Base-by-base conservation (phyloP, 2,888 invertebrate genomes). In the Matsumyia berberina region DNA sequence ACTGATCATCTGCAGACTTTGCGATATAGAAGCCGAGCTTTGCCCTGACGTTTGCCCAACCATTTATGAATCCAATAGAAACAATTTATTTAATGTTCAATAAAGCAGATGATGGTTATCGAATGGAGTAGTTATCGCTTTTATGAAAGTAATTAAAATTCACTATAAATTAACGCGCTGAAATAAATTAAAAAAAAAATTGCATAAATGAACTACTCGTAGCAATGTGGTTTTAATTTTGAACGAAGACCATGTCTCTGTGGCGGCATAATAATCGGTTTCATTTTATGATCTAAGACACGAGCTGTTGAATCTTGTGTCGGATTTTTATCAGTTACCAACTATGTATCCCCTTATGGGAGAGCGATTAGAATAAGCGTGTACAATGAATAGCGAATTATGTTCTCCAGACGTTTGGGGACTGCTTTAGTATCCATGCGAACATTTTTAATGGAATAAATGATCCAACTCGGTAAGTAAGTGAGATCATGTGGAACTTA, bases 141-240 rank as follows among this genome's bases (percentile, higher is more conserved):
- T 57, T 46, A 69, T 69, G 57, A 46, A 3, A 12, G 69, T 24
- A 57, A 69, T 69, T 57, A 46, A 42, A 55, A 35, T 46, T 53
- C 67, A 12, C 24, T 29, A 12, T 53, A 29, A 39, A 29, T 5
- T 33, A 44, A n/a, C 44, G 42, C 31, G 57, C 33, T 33, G 55
- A 15, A 55, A 35, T 42, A 55, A 35, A 17, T 67, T 53, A 8
- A 33, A 15, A 44, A 33, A 15, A 44, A 9, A 5, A 33, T 44
- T 24, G 44, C 11, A 15, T n/a, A n/a, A n/a, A n/a, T n/a, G n/a
- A n/a, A n/a, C n/a, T n/a, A n/a, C 4, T 24, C 4, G 35, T 35
- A 55, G 17, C n/a, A n/a, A 33, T 15, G 7, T 15, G 33, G 31
- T 0, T 53, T 53, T 3, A 2, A 2, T 31, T 24, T 33, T 15